Conservation (phyloP, 2,797 vertebrate species). For the Taeniopygia guttata region DNA sequence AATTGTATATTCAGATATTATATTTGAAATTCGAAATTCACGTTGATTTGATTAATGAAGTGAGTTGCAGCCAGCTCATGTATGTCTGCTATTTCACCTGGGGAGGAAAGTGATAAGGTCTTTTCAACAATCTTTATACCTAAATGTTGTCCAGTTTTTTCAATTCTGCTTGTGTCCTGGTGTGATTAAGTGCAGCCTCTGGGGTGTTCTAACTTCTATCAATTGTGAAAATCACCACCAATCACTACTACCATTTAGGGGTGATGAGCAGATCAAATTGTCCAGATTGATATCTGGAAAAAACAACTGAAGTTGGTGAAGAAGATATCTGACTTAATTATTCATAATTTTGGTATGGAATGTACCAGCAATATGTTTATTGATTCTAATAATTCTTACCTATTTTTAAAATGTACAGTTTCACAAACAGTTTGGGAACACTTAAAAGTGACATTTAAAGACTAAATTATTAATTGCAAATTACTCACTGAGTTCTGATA, state of each 20-base stretch:
- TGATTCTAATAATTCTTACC: not conserved
- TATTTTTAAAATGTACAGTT: not conserved
- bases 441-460: not conserved
- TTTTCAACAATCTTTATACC: not conserved
- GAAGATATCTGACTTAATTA: not conserved
- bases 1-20: conserved; percentile 60
- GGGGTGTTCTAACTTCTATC: not conserved
- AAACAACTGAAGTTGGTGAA: not conserved
- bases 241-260: not conserved
- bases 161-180: not conserved
- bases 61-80: conserved; percentile 35
- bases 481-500: conserved; percentile 7
- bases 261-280: not conserved
- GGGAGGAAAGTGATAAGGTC: not conserved
- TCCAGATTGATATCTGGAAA: not conserved
- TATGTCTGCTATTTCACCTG: not conserved
- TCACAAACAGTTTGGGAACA: not conserved
- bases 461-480: conserved; percentile 6
- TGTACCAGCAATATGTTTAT: not conserved
- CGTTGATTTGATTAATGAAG: conserved; percentile 58
- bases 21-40: conserved; percentile 64
- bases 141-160: not conserved
- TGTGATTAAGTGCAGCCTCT: not conserved
- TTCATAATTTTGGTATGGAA: not conserved
- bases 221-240: not conserved